A percentile compares a stretch with the other conserved stretches of the same genome.
Conservation (phyloP, 2,888 invertebrate species). For the Halictus quadricinctus region DNA sequence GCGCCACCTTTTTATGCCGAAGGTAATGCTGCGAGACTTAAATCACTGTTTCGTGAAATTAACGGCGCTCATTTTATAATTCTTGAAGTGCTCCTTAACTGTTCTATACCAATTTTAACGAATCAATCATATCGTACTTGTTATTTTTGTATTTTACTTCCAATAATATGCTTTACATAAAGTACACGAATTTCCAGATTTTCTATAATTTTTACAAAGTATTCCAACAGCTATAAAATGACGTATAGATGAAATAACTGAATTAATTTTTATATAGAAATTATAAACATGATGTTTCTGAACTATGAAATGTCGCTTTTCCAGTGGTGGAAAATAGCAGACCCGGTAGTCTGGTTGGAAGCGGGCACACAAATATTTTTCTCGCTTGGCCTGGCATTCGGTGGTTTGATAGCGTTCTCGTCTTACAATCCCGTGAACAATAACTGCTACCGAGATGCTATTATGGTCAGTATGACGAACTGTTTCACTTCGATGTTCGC, state of each 20-base stretch:
- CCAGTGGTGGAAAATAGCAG: conserved; percentile 93
- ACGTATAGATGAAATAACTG: not conserved
- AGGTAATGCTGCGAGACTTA: conserved; percentile 81
- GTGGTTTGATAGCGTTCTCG: conserved; percentile 97
- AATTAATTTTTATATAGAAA: not conserved
- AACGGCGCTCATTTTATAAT: not conserved
- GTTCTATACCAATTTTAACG: no score
- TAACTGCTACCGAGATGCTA: conserved; percentile 96
- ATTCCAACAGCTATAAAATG: not conserved
- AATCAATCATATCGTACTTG: no score
- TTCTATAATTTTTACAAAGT: not conserved
- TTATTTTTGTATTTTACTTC: no score
- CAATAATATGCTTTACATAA: not conserved
- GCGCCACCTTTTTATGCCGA: conserved; percentile 94
- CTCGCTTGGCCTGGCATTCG: conserved; percentile 96
- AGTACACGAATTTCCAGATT: not conserved
- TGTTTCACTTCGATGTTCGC: conserved; percentile 98
- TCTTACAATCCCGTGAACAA: conserved; percentile 99
- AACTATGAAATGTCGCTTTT: conserved; percentile 56
- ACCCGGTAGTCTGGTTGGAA: conserved; percentile 98
- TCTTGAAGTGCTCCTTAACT: not conserved
- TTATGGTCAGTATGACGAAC: conserved; percentile 95
- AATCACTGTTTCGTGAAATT: not conserved
- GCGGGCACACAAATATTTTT: conserved; percentile 99
- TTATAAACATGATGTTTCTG: not conserved